These are phyloP conservation scores for Clupea harengus DNA, from an alignment of 2,113 vertebrate genomes.

Conservation along the genomic window DNA sequence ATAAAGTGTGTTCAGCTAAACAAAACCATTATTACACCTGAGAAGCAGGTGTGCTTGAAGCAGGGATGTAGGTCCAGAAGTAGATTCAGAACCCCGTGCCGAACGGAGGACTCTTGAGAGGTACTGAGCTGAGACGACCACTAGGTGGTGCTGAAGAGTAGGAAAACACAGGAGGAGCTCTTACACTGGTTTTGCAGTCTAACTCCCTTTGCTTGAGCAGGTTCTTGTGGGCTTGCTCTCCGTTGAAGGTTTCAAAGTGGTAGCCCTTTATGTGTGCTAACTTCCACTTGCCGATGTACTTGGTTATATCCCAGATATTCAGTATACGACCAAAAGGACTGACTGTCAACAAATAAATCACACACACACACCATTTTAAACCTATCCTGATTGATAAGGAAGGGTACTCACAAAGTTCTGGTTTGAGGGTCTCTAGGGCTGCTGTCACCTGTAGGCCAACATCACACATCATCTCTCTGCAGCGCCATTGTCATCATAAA, in stretches of 20 bases:
- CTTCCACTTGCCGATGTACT: slow-evolving; percentile 23
- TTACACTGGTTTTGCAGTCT: slow-evolving; percentile 20
- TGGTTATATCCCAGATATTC: background rate
- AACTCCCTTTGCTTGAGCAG: background rate
- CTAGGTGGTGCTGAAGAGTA: background rate
- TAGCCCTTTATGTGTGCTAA: background rate
- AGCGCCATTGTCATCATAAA: too few relatives aligned
- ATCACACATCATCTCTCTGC: background rate
- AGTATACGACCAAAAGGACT: background rate
- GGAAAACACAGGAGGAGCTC: background rate
- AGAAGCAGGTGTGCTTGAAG: too few relatives aligned
- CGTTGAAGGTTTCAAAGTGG: background rate
- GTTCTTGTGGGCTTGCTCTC: background rate
- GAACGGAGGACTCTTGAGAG: background rate
- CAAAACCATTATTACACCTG: too few relatives aligned
- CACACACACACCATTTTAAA: background rate
- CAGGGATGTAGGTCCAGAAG: too few relatives aligned
- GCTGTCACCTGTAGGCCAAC: background rate
- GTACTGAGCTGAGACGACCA: background rate
- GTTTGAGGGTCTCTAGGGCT: background rate
- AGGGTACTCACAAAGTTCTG: background rate
- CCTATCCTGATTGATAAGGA: background rate
- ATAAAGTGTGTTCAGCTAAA: too few relatives aligned
- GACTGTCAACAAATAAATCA: background rate
- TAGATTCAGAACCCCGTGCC: too few relatives aligned